A percentile compares a stretch with the other conserved stretches of the same genome.
Conservation (phyloP, 2,888 invertebrate genomes). For the Morinoia aosen region DNA sequence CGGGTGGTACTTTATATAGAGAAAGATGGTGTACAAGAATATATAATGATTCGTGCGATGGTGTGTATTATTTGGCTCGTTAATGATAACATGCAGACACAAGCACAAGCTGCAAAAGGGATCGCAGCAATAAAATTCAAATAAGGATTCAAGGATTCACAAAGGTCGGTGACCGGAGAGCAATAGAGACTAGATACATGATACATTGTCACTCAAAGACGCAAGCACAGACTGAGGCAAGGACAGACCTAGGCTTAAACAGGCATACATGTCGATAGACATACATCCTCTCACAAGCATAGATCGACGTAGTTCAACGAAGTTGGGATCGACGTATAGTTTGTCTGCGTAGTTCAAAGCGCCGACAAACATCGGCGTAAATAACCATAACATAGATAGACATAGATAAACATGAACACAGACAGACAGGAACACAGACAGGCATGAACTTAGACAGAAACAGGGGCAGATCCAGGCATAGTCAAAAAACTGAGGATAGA, state of each 20-base stretch:
- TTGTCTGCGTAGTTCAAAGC: no score
- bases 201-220: neutral
- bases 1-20: neutral
- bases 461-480: no score
- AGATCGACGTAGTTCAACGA: no score
- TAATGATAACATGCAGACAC: neutral
- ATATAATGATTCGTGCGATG: neutral
- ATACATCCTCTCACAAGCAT: no score
- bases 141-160: neutral
- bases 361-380: neutral
- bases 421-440: neutral
- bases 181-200: neutral
- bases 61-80: neutral
- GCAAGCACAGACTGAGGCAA: neutral
- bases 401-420: neutral
- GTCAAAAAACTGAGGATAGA: no score
- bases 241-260: no score
- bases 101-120: neutral
- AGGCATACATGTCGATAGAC: no score
- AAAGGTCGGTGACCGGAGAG: neutral
- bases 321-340: no score
- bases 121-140: no score
- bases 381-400: neutral
- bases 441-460: neutral
- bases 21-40: neutral